Base-by-base conservation (phyloP, 2,113 vertebrate species). In the Arizona elegans region DNA sequence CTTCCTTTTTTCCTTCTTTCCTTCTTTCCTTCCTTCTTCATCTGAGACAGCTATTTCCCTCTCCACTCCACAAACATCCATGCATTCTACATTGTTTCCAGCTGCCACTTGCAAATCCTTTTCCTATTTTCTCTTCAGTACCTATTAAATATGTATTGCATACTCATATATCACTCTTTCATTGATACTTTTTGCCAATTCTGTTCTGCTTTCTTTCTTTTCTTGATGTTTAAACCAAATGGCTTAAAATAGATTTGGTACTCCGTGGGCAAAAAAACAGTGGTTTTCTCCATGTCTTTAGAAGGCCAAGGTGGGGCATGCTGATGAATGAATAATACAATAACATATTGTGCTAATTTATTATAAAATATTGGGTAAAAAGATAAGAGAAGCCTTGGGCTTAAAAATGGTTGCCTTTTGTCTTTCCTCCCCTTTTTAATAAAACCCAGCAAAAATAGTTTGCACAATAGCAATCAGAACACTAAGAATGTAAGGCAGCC, bases 231-330 rank as follows among this genome's bases (percentile, higher is more conserved):
- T 88, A 86, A 90, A 86, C 43, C 59, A 43, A 29, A 50, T 38
- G 1, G n/a, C 55, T 93, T 90, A 87, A 93, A 93, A 90, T 54
- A 93, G 89, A 90, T 43, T 70, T 87, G 86, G 21, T 85, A 62
- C 26, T 87, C 75, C 24, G 5, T 24, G 1, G n/a, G 70, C 26
- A 59, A 89, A 86, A 86, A 33, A 52, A 53, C 5, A 15, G 29
- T 62, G 59, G 91, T 29, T 33, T 88, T 88, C 58, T 55, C 91
- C 9, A 47, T 47, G 75, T 65, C 56, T 54, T 93, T 90, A 59
- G 75, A 87, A 65, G 33, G 17, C 70, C 17, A 38, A 21, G 75
- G 23, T 53, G 38, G 56, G 56, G 56, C 62, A 38, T 59, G 11
- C 55, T 54, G 89, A 90, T 86, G 47, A 58, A 62, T 87, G 81